phyloP scores from a whole-genome alignment of 2,113 vertebrate species.

The Microtus pennsylvanicus region DNA sequence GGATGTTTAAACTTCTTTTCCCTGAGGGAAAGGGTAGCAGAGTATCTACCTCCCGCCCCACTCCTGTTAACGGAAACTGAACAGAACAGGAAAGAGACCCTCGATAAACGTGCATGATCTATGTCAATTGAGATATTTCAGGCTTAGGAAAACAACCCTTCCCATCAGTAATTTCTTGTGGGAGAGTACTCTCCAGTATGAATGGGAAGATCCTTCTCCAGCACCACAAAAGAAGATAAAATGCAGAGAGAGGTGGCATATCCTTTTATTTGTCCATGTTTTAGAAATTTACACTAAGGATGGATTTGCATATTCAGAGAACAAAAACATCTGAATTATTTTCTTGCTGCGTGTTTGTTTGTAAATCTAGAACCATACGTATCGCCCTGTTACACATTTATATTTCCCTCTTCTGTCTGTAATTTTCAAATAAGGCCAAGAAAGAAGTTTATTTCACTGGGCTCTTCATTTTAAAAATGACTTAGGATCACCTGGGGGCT shows the following conservation, averaged over 20 bases:
- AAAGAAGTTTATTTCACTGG: constrained; percentile 38
- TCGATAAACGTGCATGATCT: constrained; percentile 15
- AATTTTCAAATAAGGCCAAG: constrained; percentile 10
- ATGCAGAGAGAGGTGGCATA: neutral
- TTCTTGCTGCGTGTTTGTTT: constrained; percentile 35
- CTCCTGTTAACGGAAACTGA: neutral
- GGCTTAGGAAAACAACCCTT: constrained; percentile 39
- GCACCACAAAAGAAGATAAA: constrained; percentile 65
- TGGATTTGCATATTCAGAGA: constrained; percentile 43
- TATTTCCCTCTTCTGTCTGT: neutral
- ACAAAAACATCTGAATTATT: neutral
- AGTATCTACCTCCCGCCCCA: neutral
- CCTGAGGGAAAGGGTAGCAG: constrained; percentile 38
- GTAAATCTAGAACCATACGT: neutral
- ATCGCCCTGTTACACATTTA: neutral
- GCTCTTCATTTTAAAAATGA: constrained; percentile 42
- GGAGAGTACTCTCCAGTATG: neutral
- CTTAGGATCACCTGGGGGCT: constrained; percentile 7
- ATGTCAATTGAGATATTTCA: constrained; percentile 3
- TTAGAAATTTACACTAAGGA: constrained; percentile 46
- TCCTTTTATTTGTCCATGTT: constrained; percentile 56
- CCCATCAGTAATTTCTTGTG: neutral
- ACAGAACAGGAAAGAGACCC: neutral
- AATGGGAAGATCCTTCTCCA: neutral
- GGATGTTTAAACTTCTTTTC: constrained; percentile 61